phyloP scores from a whole-genome alignment of 2,888 invertebrate species.

The Xestia rhomboidea region DNA sequence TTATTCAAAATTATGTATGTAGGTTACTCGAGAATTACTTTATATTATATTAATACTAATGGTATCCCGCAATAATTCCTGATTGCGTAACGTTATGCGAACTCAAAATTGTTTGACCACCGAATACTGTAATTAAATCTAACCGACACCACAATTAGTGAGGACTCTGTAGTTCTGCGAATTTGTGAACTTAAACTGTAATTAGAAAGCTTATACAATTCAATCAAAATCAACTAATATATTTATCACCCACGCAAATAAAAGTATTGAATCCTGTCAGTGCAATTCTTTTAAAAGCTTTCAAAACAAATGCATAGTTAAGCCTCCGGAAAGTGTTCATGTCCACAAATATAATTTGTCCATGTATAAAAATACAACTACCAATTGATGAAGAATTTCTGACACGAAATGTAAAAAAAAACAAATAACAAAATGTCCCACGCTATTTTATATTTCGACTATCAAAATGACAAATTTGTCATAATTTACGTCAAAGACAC shows the following conservation, averaged over 20 bases:
- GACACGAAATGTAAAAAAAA: background rate
- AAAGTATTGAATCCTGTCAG: background rate
- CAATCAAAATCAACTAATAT: background rate
- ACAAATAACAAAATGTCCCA: background rate
- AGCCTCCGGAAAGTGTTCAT: conserved; percentile 42
- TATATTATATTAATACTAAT: background rate
- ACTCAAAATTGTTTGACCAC: background rate
- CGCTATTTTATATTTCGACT: background rate
- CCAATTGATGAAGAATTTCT: too few relatives aligned
- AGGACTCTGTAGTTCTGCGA: background rate
- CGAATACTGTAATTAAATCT: background rate
- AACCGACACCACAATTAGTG: background rate
- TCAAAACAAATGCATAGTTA: conserved; percentile 40
- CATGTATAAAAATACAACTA: background rate
- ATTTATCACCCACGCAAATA: background rate
- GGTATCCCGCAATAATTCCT: background rate
- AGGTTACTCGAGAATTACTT: background rate
- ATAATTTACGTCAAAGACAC: background rate
- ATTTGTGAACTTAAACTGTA: background rate
- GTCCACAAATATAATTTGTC: conserved; percentile 53
- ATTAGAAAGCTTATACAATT: background rate
- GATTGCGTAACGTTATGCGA: background rate
- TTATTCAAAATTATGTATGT: background rate
- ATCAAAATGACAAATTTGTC: background rate
- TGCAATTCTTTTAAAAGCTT: conserved; percentile 12